Evolutionary conservation across 2,113 vertebrate species (phyloP).

Genomic region (Phodopus roborovskii): DNA sequence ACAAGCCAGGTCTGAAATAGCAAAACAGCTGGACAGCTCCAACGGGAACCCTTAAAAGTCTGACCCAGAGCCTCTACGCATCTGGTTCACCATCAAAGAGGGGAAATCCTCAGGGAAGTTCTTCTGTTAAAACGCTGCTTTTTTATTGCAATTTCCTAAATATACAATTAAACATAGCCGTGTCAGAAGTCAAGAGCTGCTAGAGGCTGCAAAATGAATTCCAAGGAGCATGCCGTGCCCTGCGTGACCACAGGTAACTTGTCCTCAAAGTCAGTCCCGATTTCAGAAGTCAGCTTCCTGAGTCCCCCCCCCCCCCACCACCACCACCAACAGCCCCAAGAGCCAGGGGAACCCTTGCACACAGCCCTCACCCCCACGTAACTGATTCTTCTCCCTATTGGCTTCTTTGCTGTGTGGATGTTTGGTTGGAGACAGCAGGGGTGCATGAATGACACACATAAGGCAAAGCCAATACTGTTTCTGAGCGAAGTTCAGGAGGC

Average conservation of each 20-base stretch:
- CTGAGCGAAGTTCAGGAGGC: neutral
- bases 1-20: slow-evolving; percentile 34
- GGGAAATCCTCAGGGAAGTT: neutral
- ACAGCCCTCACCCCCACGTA: neutral
- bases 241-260: neutral
- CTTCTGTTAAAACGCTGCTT: neutral
- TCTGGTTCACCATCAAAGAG: neutral
- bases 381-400: too few species aligned
- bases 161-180: neutral
- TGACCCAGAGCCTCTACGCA: neutral
- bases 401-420: neutral
- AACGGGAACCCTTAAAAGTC: slow-evolving; percentile 8
- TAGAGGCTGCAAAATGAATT: neutral
- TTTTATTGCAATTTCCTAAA: slow-evolving; percentile 18
- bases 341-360: neutral
- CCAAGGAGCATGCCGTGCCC: neutral
- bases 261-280: neutral
- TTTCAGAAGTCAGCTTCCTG: neutral
- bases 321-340: neutral
- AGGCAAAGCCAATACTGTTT: neutral
- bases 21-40: neutral
- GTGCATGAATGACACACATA: neutral
- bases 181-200: slow-evolving; percentile 9
- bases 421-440: neutral
- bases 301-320: too few species aligned